Evolutionary conservation across 2,888 invertebrate genomes (phyloP), one percentile per base, ranked within the genome.

Genomic region (Patella depressa): DNA sequence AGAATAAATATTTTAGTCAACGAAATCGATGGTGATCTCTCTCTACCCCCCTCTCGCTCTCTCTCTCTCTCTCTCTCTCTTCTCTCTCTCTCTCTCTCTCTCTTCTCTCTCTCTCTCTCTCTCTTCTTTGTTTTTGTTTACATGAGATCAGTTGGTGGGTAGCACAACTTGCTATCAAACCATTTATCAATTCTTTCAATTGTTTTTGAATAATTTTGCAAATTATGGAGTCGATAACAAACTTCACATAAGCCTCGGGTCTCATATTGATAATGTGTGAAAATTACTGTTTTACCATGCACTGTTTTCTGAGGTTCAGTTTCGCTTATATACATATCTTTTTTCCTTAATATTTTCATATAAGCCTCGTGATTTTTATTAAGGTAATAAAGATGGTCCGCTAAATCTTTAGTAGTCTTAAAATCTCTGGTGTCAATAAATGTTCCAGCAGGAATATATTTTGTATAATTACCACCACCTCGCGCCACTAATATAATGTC

Each of bases 171-270:
- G 7, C 4, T 9, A 45, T 24, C 54, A 55, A 54, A 73, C 73
- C 73, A 73, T n/a, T n/a, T 14, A 3, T 15, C 19, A 34, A 73
- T 73, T 15, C 55, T 29, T 29, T 24, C 24, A 29, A 55, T 55
- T 17, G 73, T 54, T 73, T 73, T 57, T 24, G 14, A 24, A 29
- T 73, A 73, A 2, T 57, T 65, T 65, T 65, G n/a, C n/a, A 65
- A 2, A 19, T 65, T 65, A n/a, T 19, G 11, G 0, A 65, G 19
- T 15, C 65, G 65, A 15, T 19, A 19, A 19, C 65, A 65, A n/a
- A 19, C n/a, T 19, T 65, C n/a, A 65, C 65, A 65, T 12, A 65
- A 19, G n/a, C 19, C 9, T 1, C 19, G n/a, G 7, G n/a, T 19
- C 9, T 65, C 65, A 65, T 3, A 65, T 19, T 17, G 65, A 15